Evolutionary conservation across 2,797 vertebrate genomes (phyloP), one percentile per base, ranked within the genome.

Genomic region (Dicrostonyx torquatus): DNA sequence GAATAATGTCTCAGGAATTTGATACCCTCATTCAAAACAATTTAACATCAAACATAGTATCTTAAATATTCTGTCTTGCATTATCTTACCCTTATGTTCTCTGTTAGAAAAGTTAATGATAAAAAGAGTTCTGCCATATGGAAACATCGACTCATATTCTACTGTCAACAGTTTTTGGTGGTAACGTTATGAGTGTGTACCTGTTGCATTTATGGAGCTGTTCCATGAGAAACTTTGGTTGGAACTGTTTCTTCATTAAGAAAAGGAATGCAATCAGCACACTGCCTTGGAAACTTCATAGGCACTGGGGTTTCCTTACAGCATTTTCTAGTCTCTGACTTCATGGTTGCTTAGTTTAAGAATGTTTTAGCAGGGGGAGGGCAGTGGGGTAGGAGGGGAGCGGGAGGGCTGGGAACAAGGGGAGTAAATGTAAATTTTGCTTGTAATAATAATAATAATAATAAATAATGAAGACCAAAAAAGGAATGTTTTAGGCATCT

Each of bases 211-310:
- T 93, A 82, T 85, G 79, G 34, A 60, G 43, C 40, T 91, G 53
- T 87, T 89, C 88, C 92, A 34, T 89, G 84, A 73, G 60, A 95
- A 95, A 40, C 14, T 72, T 86, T 58, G 66, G 87, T 43, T 86
- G 73, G 76, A 95, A 97, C 85, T 68, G 62, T 96, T 95, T 90
- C 78, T 96, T 95, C 94, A 93, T 96, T 96, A 96, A 80, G 87
- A 64, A 89, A 96, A 95, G 55, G 79, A 94, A 95, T 94, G 93
- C 18, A 66, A 85, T 91, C 83, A 96, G 93, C 90, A 94, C 80
- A n/a, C 37, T 97, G 91, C 66, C 93, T 91, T 95, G 90, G 34
- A 80, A 89, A 95, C 84, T 91, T 94, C 92, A 91, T 50, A 48
- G 83, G 88, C 76, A 91, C 66, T 79, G 83, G 75, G 13, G 34